Conservation (phyloP, 92 coral and sea anemone species). For the Zoanthus gigantus region DNA sequence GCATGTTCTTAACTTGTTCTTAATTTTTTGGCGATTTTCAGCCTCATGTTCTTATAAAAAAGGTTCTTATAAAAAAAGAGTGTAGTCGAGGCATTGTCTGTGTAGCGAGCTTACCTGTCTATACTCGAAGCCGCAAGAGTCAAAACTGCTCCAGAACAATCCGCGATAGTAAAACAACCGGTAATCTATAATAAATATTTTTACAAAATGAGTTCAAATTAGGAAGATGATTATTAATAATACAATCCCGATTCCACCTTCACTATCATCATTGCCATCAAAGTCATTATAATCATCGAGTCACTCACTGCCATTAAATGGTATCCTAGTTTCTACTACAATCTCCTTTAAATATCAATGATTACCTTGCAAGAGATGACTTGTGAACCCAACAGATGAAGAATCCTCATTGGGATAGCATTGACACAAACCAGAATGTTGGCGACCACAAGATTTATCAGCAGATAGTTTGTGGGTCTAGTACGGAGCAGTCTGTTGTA, state of each 20-base stretch:
- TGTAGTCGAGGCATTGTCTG: not conserved
- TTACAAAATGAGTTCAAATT: not conserved
- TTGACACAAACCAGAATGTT: constrained; percentile 39
- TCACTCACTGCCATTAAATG: too few relatives aligned
- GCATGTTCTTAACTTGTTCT: too few relatives aligned
- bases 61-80: too few relatives aligned
- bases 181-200: not conserved
- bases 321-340: too few relatives aligned
- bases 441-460: constrained; percentile 29
- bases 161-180: constrained; percentile 19
- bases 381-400: constrained; percentile 20
- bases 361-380: constrained; percentile 31
- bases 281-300: too few relatives aligned
- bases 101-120: constrained; percentile 25
- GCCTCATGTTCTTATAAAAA: too few relatives aligned
- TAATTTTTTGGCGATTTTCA: too few relatives aligned
- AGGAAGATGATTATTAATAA: too few relatives aligned
- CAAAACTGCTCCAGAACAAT: constrained; percentile 34
- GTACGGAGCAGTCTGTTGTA: constrained; percentile 19
- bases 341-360: not conserved
- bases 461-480: constrained; percentile 33
- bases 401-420: constrained; percentile 25
- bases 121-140: constrained; percentile 28
- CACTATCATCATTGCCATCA: not conserved
- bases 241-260: not conserved